Conservation (phyloP, 2,888 invertebrate genomes). For the Carterocephalus palaemon region DNA sequence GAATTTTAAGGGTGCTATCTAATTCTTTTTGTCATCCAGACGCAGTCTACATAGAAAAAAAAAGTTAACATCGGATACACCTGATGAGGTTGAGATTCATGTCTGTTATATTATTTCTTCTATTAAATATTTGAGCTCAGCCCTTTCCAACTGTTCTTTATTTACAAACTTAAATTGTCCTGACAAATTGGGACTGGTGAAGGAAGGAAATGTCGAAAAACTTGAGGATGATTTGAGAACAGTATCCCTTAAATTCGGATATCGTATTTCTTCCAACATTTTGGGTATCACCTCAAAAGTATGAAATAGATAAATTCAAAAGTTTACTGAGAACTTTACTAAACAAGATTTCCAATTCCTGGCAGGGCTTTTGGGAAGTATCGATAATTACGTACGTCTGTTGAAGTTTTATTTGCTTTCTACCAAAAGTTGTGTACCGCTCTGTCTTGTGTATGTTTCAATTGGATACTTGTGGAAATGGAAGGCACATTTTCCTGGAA, state of each 20-base stretch:
- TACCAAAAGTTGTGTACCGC: slow-evolving; percentile 12
- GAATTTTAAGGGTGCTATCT: no score
- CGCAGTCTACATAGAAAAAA: no score
- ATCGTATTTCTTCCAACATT: slow-evolving; percentile 51
- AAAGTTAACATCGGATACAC: no score
- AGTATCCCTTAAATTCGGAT: slow-evolving; percentile 57
- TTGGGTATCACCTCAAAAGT: slow-evolving; percentile 49
- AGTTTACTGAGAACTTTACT: slow-evolving; percentile 50
- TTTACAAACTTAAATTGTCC: slow-evolving; percentile 24
- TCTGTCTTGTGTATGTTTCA: slow-evolving; percentile 38
- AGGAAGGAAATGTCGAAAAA: slow-evolving; percentile 51
- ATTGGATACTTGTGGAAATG: slow-evolving; percentile 5
- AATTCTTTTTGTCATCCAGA: no score
- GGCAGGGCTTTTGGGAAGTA: slow-evolving; percentile 49
- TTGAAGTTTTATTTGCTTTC: slow-evolving; percentile 40
- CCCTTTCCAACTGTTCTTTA: slow-evolving; percentile 17
- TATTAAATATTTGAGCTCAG: slow-evolving; percentile 9
- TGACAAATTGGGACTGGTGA: slow-evolving; percentile 52
- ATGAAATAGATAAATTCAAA: slow-evolving; percentile 56
- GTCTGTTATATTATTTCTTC: slow-evolving; percentile 7
- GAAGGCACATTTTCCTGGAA: no score
- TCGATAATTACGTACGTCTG: slow-evolving; percentile 58
- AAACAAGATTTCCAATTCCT: slow-evolving; percentile 49
- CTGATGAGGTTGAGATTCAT: no score
- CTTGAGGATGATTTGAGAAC: slow-evolving; percentile 56